Evolutionary conservation across 2,113 vertebrate genomes (phyloP).

Genomic region (Nycticorax nycticorax): DNA sequence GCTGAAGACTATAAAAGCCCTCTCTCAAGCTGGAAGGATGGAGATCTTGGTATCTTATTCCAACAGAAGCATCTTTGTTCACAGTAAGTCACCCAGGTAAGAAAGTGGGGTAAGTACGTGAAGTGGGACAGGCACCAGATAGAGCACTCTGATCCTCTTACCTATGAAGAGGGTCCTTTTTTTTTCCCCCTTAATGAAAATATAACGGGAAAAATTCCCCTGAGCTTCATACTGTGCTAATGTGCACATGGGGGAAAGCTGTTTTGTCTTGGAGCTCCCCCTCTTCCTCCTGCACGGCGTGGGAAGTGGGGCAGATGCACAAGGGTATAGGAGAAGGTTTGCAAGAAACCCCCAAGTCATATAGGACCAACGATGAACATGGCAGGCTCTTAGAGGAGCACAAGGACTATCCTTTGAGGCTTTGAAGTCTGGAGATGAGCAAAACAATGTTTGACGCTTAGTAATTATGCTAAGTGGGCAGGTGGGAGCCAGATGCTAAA

Average conservation of each 20-base stretch:
- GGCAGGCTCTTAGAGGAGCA: background rate
- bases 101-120: background rate
- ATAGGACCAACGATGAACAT: background rate
- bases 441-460: background rate
- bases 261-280: background rate
- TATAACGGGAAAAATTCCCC: background rate
- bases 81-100: background rate
- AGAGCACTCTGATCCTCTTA: background rate
- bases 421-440: slow-evolving; percentile 26
- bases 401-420: background rate
- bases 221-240: background rate
- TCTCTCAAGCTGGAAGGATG: background rate
- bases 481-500: slow-evolving; percentile 56
- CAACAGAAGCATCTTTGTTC: background rate
- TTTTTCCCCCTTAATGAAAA: background rate
- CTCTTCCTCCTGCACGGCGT: accelerated
- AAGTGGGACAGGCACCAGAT: background rate
- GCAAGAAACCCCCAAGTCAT: background rate
- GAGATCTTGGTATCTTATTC: background rate
- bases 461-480: slow-evolving; percentile 31
- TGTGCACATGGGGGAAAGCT: accelerated
- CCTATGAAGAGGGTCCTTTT: background rate
- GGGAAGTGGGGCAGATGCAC: accelerated
- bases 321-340: background rate
- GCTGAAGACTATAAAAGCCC: background rate